These are phyloP conservation scores for Alca torda DNA, from an alignment of 2,797 vertebrate genomes.

Conservation along the genomic window DNA sequence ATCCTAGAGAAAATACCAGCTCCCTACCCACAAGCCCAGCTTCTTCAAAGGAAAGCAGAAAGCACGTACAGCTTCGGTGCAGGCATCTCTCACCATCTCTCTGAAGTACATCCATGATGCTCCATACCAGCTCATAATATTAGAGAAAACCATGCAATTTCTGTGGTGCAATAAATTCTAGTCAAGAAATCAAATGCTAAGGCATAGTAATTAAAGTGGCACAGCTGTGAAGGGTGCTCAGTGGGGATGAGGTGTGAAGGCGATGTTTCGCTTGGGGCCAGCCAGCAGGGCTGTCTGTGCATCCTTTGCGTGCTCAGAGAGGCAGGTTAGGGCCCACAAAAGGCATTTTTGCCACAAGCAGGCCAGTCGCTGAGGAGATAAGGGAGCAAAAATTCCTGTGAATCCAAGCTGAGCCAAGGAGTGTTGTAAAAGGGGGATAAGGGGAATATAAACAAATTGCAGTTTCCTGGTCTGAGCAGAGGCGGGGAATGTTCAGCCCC, in stretches of 20 bases:
- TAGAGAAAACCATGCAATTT: not conserved
- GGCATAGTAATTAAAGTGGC: not conserved
- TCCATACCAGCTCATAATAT: not conserved
- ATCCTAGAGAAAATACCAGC: not conserved
- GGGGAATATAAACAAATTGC: not conserved
- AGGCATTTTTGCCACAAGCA: not conserved
- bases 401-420: not conserved
- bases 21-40: not conserved
- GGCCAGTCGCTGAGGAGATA: not conserved
- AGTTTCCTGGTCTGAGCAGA: not conserved
- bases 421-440: not conserved
- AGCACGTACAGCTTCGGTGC: accelerated
- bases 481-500: not conserved
- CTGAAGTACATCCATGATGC: not conserved
- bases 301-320: not conserved
- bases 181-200: not conserved
- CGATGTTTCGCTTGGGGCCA: not conserved
- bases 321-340: not conserved
- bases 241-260: not conserved
- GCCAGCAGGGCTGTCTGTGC: not conserved
- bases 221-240: not conserved
- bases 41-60: not conserved
- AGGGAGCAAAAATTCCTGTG: constrained; percentile 4
- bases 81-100: not conserved
- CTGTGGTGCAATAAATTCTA: not conserved